phyloP scores from a whole-genome alignment of 1,140 invertebrate species.

The Aphis craccivora region DNA sequence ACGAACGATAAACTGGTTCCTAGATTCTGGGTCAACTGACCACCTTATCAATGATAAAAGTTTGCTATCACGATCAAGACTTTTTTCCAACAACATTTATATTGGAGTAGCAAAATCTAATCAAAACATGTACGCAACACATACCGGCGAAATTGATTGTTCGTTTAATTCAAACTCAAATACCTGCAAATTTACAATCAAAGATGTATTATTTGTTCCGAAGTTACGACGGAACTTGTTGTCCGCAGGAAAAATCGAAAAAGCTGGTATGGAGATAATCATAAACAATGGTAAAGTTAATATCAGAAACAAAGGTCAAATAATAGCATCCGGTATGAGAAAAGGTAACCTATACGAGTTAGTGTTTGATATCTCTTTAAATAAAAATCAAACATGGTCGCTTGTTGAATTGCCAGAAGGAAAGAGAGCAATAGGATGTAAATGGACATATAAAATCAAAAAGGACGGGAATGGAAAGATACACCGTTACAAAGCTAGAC shows the following conservation, averaged over 20 bases:
- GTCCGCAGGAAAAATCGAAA: constrained; percentile 17
- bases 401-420: constrained; percentile 23
- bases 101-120: not conserved
- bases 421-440: constrained; percentile 40
- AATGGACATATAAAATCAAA: constrained; percentile 61
- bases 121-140: not conserved
- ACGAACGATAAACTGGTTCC: not conserved
- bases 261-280: not conserved
- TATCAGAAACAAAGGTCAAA: not conserved
- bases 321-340: not conserved
- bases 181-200: not conserved
- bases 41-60: not conserved
- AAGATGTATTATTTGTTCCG: not conserved
- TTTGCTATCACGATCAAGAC: not conserved
- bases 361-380: constrained; percentile 4
- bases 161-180: not conserved
- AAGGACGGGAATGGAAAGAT: not conserved
- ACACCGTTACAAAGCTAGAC: constrained; percentile 60
- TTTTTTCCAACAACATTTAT: not conserved
- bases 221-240: not conserved
- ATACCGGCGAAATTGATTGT: not conserved
- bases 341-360: constrained; percentile 9
- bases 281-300: not conserved
- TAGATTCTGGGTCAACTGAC: not conserved
- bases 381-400: constrained; percentile 58